phyloP scores from a whole-genome alignment of 2,888 invertebrate species.

The Fragum whitleyi region DNA sequence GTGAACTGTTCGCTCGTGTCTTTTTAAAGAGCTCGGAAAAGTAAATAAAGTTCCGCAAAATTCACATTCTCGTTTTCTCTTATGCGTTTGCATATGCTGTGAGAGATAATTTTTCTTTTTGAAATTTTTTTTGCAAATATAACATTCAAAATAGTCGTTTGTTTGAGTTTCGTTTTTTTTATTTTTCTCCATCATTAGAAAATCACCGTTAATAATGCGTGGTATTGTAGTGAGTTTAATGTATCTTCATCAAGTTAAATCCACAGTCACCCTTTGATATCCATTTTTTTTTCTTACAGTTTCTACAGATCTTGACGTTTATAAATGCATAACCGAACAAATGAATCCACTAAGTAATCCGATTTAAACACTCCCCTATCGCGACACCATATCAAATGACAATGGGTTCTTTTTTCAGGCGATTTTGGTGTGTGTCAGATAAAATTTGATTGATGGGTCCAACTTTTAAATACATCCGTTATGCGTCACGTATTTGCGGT shows the following conservation, averaged over 20 bases:
- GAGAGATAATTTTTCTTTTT: not conserved
- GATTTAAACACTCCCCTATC: not conserved
- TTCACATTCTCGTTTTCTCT: conserved; percentile 23
- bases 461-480: not conserved
- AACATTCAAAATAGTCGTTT: not conserved
- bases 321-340: not conserved
- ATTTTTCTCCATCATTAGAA: conserved; percentile 8
- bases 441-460: not conserved
- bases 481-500: not conserved
- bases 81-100: conserved; percentile 32
- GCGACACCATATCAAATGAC: not conserved
- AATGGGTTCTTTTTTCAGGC: not conserved
- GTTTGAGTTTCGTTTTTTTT: too few relatives aligned
- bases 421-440: too few relatives aligned
- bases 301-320: not conserved
- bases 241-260: not conserved
- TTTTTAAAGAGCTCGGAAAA: conserved; percentile 4
- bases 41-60: conserved; percentile 11
- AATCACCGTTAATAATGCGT: not conserved
- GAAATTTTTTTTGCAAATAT: conserved; percentile 10
- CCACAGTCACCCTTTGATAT: not conserved
- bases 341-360: not conserved
- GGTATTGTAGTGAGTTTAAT: not conserved
- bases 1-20: conserved; percentile 4
- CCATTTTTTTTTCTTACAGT: not conserved